Conservation (phyloP, 64 coral and sea anemone genomes). For the Pocillopora damicornis region DNA sequence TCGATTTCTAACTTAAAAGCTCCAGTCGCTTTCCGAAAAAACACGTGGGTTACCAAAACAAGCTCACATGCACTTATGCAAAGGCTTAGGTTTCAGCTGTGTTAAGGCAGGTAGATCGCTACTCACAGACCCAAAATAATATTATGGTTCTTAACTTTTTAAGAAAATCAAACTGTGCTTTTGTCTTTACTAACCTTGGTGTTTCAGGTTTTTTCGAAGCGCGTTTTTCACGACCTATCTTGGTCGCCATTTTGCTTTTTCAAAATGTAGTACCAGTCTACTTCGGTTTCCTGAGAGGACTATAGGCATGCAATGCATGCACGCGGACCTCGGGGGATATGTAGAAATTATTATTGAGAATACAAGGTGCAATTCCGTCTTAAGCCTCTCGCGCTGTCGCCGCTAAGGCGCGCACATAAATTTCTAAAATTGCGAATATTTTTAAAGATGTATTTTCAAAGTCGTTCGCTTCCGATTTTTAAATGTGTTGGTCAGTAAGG, state of each 20-base stretch:
- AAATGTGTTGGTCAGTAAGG: too few species aligned
- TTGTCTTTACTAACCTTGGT: not conserved
- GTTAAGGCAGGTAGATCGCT: not conserved
- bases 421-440: too few species aligned
- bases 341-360: too few species aligned
- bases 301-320: not conserved
- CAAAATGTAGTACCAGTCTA: not conserved
- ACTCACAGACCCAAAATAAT: not conserved
- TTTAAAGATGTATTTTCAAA: too few species aligned
- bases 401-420: too few species aligned
- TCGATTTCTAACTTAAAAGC: not conserved
- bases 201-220: not conserved
- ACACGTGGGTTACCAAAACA: slow-evolving; percentile 17
- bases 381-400: too few species aligned
- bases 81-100: not conserved
- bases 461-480: too few species aligned
- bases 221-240: not conserved
- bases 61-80: not conserved
- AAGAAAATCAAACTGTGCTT: not conserved
- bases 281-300: not conserved
- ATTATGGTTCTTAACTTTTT: not conserved
- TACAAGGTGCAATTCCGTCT: too few species aligned
- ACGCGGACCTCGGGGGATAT: not conserved
- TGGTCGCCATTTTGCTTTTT: slow-evolving; percentile 23
- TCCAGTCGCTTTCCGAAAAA: not conserved